These are phyloP conservation scores for Semotilus atromaculatus DNA, from an alignment of 2,797 vertebrate genomes.

Conservation along the genomic window DNA sequence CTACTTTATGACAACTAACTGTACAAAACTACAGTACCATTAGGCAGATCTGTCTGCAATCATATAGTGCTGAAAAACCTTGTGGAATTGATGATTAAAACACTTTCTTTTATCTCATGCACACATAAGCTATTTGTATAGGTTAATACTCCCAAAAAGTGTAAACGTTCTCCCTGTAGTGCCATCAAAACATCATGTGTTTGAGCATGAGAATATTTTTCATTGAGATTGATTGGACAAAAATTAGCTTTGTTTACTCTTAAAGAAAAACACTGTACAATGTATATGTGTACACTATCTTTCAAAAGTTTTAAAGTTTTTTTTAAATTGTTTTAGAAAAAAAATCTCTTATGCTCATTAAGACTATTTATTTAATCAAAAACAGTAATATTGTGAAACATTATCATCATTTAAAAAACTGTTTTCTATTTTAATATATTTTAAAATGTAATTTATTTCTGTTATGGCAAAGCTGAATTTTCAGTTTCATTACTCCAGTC, in stretches of 20 bases:
- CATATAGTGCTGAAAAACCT: background rate
- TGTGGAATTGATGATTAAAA: background rate
- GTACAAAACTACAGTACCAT: background rate
- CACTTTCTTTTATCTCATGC: background rate
- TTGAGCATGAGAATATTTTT: background rate
- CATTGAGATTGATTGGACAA: background rate
- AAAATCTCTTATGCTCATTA: background rate
- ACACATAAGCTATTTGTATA: too few species aligned
- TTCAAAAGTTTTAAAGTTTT: background rate
- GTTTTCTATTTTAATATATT: background rate
- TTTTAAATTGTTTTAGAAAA: background rate
- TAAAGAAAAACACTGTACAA: background rate
- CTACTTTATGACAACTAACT: background rate
- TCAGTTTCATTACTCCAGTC: background rate
- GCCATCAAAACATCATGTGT: background rate
- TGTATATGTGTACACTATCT: background rate
- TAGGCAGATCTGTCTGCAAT: background rate
- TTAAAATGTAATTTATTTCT: background rate
- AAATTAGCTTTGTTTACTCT: too few species aligned
- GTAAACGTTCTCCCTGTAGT: background rate
- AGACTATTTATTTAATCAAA: too few species aligned
- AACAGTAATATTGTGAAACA: too few species aligned
- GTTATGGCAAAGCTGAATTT: background rate
- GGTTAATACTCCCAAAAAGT: background rate
- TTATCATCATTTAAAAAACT: too few species aligned